Percentiles rank a stretch among this genome's conserved stretches.
Evolutionary conservation across 2,888 invertebrate genomes (phyloP).

Genomic region (Gasteruption jaculator): DNA sequence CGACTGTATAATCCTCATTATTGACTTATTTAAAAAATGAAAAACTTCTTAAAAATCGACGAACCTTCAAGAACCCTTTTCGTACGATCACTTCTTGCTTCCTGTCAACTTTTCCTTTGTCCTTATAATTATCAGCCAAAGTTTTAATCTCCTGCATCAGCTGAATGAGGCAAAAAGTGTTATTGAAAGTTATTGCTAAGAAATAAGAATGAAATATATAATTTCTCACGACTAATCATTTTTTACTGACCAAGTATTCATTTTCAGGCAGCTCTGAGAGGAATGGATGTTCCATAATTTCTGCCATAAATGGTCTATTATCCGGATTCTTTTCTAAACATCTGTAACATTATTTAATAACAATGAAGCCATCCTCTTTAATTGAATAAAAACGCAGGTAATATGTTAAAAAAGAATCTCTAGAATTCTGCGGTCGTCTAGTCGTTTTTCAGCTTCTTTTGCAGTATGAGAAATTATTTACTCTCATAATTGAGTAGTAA

Average conservation of each 20-base stretch:
- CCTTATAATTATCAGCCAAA: slow-evolving; percentile 54
- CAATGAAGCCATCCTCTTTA: no score
- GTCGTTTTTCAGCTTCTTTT: no score
- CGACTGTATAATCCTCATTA: not conserved
- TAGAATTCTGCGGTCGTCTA: no score
- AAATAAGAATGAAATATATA: not conserved
- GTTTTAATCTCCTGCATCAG: slow-evolving; percentile 69
- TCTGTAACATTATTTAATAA: slow-evolving; percentile 59
- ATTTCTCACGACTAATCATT: no score
- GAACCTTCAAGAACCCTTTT: slow-evolving; percentile 49
- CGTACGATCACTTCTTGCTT: slow-evolving; percentile 53
- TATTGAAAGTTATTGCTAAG: not conserved
- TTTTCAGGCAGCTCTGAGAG: slow-evolving; percentile 73
- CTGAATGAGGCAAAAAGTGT: slow-evolving; percentile 48
- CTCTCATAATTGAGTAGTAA: no score
- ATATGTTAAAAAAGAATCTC: no score
- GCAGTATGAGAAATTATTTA: no score
- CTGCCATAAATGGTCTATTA: slow-evolving; percentile 76
- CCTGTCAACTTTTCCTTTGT: slow-evolving; percentile 54
- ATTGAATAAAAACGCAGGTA: no score
- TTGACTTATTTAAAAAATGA: slow-evolving; percentile 1
- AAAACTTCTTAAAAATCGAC: slow-evolving; percentile 6
- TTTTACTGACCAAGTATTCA: slow-evolving; percentile 65
- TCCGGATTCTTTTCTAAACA: slow-evolving; percentile 84
- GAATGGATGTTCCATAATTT: slow-evolving; percentile 82